Evolutionary conservation across 2,113 vertebrate species (phyloP).

Genomic region (Pseudolaguvia tuberculata): DNA sequence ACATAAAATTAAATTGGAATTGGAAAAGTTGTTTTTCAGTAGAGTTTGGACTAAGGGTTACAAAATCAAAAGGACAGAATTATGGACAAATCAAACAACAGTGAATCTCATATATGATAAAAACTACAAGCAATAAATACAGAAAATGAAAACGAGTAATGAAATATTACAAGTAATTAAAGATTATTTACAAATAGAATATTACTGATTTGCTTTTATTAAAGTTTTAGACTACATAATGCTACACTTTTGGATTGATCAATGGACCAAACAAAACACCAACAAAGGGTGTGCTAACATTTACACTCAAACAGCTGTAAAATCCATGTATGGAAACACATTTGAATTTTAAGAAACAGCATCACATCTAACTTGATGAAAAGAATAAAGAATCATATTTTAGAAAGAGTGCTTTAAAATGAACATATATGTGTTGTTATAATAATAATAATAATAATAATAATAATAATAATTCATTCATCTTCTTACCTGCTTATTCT

Average conservation of each 20-base stretch:
- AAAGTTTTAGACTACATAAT: background rate
- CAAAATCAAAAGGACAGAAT: background rate
- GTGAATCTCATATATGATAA: background rate
- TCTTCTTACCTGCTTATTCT: no score
- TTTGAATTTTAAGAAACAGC: background rate
- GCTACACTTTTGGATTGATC: background rate
- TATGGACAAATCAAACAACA: background rate
- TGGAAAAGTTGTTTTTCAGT: no score
- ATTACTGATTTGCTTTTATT: background rate
- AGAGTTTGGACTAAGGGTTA: background rate
- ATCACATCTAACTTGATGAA: background rate
- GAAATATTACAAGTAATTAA: no score
- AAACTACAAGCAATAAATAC: background rate
- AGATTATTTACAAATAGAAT: no score
- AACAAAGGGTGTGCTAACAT: background rate
- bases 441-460: no score
- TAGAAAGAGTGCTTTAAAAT: no score
- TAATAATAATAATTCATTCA: no score
- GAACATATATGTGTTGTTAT: no score
- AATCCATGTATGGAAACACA: background rate
- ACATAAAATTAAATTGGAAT: no score
- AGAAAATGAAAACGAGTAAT: no score
- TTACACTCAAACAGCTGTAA: background rate
- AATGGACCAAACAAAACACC: background rate
- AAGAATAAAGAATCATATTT: background rate